Evolutionary conservation across 2,888 invertebrate genomes (phyloP), one percentile per base, ranked within the genome.

Genomic region (Alloplasta piceator): DNA sequence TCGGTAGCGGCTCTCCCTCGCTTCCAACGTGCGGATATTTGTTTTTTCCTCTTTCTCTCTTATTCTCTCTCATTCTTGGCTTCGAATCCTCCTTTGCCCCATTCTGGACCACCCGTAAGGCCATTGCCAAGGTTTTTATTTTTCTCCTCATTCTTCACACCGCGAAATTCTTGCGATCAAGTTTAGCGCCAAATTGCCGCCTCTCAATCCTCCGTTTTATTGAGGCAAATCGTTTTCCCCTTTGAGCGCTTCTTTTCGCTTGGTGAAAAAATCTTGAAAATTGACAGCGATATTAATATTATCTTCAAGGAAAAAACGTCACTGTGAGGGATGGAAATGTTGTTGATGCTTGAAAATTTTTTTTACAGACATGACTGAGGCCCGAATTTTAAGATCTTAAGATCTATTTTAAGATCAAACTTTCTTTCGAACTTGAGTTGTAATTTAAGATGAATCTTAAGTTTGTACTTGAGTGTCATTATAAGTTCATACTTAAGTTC

Each of bases 41-140:
- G 52, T 56, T 66, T 70, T 46, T 10, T 26, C 26, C 39, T 52
- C 52, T 41, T 16, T 50, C 52, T 55, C 60, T 12, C 16, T 48
- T 26, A 3, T 26, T 26, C 36, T 10, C 39, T 43, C 9, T 14
- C 41, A 38, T 26, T 50, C 14, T 12, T 67, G n/a, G 5, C 48
- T 63, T 55, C 71, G 52, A 66, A 46, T 41, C 63, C 70, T 36
- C 66, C 68, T 56, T 41, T 16, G 26, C 56, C 38, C 39, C 61
- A 39, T 75, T 71, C 77, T 55, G 38, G 55, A 60, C 61, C 66
- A 60, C 68, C 64, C 60, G 43, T 56, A 68, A 26, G 26, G 41
- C 60, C 43, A 72, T 73, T 78, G 67, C 43, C 75, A 66, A 61
- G 67, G 72, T 73, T 73, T 67, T 72, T 64, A 56, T 70, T 43